Base-by-base conservation (phyloP, 2,797 vertebrate species). In the Mormyrops boulengeri region DNA sequence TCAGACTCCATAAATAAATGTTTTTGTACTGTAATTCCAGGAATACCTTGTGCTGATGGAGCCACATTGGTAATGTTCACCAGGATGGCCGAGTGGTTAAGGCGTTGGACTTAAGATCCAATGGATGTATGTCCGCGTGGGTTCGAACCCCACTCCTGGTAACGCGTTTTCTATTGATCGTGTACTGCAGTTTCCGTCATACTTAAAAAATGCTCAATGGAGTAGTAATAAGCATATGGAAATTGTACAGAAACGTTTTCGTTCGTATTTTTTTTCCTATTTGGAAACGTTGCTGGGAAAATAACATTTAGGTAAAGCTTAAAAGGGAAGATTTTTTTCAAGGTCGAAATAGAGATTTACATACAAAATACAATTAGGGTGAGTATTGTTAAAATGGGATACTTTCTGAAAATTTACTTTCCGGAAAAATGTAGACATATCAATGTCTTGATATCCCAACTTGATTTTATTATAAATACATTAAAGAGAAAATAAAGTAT, bases 71-170 rank as follows among this genome's bases (percentile, higher is more conserved):
- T 57, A 92, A 50, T 91, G 3, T 88, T n/a, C 0, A 96, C 96
- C 96, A 97, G 96, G 96, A 96, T 97, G 96, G 96, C 96, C 96
- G 96, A 97, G 96, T 97, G 96, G 96, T 97, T 97, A 97, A 97
- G 96, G 96, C 96, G 96, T 97, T 97, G 96, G 96, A 97, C 96
- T 97, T 97, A 97, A 96, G 96, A 96, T 96, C 96, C 96, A 96
- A 96, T 97, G 96, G 96, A 96, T 95, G 93, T 94, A 94, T 96
- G 96, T 97, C 96, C 95, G 96, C 96, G 96, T 97, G 96, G 96
- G 96, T 97, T 97, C 96, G 96, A 97, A 96, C 96, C 96, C 96
- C 96, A 97, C 96, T 96, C 95, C 95, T 96, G 96, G 96, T 97
- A 91, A 95, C 0, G 19, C 38, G 57, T 88, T 88, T 88, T 88